Percentiles rank a stretch among this genome's conserved stretches.
These are phyloP conservation scores for Limnothrissa miodon DNA, from an alignment of 2,113 vertebrate genomes.

Conservation along the genomic window DNA sequence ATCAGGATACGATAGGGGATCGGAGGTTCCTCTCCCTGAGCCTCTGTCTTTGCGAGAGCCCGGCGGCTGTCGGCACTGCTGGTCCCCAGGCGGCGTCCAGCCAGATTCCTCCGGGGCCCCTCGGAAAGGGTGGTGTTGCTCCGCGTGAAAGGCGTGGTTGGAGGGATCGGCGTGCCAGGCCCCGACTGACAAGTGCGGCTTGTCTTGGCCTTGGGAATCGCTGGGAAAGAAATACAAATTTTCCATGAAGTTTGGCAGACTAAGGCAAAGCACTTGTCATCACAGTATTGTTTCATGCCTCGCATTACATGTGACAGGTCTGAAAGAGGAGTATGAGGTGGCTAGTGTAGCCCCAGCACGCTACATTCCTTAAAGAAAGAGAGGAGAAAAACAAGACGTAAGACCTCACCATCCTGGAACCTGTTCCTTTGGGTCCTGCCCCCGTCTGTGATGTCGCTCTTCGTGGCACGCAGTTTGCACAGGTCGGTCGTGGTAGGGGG, in stretches of 20 bases:
- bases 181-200: not conserved
- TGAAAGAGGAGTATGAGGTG: conserved; percentile 12
- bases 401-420: not conserved
- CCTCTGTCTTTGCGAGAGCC: not conserved
- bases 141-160: not conserved
- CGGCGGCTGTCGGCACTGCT: not conserved
- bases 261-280: not conserved
- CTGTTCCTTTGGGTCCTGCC: not conserved
- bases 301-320: not conserved
- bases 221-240: not conserved
- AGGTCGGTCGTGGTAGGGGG: not conserved
- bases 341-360: not conserved
- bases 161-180: not conserved
- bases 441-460: conserved; percentile 25
- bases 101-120: not conserved
- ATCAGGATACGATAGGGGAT: not conserved
- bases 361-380: not conserved
- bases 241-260: conserved; percentile 10
- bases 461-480: not conserved
- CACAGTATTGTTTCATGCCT: not conserved
- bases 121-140: not conserved
- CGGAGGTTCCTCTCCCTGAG: not conserved
- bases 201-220: not conserved
- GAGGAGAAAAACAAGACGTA: not conserved
- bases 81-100: not conserved